Percentiles rank a stretch among this genome's conserved stretches.
Conservation (phyloP, 2,113 vertebrate species). For the Neofelis nebulosa region DNA sequence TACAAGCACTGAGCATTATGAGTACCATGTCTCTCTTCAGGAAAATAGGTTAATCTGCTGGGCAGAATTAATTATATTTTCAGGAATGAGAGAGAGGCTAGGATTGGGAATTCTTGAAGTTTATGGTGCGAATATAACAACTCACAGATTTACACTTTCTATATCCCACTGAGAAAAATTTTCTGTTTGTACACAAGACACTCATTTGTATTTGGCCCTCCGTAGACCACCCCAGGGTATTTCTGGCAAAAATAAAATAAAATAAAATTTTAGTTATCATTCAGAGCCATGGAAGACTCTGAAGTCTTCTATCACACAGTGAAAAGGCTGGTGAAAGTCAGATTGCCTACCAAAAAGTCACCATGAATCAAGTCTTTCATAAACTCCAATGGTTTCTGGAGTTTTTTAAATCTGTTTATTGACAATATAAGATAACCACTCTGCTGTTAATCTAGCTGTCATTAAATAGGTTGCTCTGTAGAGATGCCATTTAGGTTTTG, state of each 20-base stretch:
- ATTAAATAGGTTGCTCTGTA: neutral
- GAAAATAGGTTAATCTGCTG: slow-evolving; percentile 34
- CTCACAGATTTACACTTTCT: neutral
- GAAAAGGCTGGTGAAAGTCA: neutral
- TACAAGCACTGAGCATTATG: neutral
- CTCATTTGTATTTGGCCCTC: neutral
- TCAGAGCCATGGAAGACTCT: neutral
- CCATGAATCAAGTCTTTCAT: neutral
- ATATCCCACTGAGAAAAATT: slow-evolving; percentile 22
- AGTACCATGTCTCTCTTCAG: slow-evolving; percentile 40
- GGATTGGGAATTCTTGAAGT: slow-evolving; percentile 60
- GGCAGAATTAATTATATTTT: slow-evolving; percentile 46
- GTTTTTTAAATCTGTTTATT: neutral
- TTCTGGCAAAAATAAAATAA: slow-evolving; percentile 14
- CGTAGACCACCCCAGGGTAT: neutral
- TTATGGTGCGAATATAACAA: slow-evolving; percentile 58
- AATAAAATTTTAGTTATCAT: neutral
- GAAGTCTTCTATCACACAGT: neutral
- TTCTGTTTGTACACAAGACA: neutral
- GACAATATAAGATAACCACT: neutral
- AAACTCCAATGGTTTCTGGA: neutral
- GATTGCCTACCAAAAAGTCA: neutral
- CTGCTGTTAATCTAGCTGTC: neutral
- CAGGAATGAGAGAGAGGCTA: slow-evolving; percentile 39
- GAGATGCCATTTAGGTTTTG: neutral